Base-by-base conservation (phyloP, 2,888 invertebrate species). In the Trissolcus brochymenae region DNA sequence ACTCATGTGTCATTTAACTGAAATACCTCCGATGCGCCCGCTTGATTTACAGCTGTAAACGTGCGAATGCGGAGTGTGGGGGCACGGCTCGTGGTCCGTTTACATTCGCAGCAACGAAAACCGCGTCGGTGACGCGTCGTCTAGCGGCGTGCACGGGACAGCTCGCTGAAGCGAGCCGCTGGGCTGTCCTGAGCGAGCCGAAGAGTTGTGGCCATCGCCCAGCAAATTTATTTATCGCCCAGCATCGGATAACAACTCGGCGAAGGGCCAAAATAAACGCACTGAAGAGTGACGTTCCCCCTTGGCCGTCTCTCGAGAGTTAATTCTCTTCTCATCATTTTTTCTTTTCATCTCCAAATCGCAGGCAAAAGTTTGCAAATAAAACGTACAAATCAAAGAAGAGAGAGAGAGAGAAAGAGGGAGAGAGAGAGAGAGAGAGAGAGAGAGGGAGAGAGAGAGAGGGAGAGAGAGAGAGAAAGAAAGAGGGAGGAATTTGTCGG, bases 1-100 rank as follows among this genome's bases (percentile, higher is more conserved):
- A 53, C 72, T 86, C 87, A 78, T 84, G 84, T 86, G 85, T 88
- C 87, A 87, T 87, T 88, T 87, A 86, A 85, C 86, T 83, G 86
- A 85, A 87, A 88, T 87, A 85, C 84, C 86, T 85, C 84, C 84
- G 84, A 87, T 88, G 85, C 86, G 84, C 79, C 81, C 82, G 85
- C 86, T 83, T 88, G 87, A 88, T 88, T 88, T 88, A 88, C 85
- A 84, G 81, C 83, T 82, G 76, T 70, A 76, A 73, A 76, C 59
- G 70, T 70, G 77, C 66, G 74, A 71, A 71, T 62, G 67, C 72
- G 43, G 43, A 13, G 68, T 61, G 65, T 64, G 76, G 51, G 76
- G 62, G 76, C 68, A 2, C 3, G 67, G 62, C 55, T 72, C 72
- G 77, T 73, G 25, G 72, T 73, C 64, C 78, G 66, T 74, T 70